Base-by-base conservation (phyloP, 2,113 vertebrate genomes). In the Microcebus jonahi region DNA sequence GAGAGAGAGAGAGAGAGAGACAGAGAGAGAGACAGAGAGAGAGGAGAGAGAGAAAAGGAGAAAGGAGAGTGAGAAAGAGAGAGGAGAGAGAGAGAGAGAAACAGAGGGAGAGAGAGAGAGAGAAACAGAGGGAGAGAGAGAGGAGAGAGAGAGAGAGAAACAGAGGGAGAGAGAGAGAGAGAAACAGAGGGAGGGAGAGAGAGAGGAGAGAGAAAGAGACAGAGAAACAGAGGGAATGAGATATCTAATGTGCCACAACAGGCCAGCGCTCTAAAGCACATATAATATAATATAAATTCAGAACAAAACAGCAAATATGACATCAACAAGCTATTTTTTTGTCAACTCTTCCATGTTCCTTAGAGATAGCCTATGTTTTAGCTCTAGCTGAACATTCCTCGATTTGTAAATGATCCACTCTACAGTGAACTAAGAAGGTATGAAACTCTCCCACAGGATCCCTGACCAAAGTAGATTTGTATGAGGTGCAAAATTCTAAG, bases 391-490 rank as follows among this genome's bases (percentile, higher is more conserved):
- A 68, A 25, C 65, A 50, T 42, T 68, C 82, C n/a, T 95, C 34
- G n/a, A 29, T 76, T 81, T 79, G 11, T 34, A 80, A 79, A 67
- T 70, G 77, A 79, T 34, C 18, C 8, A 80, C 7, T 55, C 59
- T 42, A 79, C 23, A 68, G 25, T 48, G 29, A 87, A 67, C 71
- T 55, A 15, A n/a, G 68, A 80, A 95, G 61, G 8, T 80, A 23
- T 3, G 36, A 12, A 59, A 29, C n/a, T 65, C 61, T 15, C 70
- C 84, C 8, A 14, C 9, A 77, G 6, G 1, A 67, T 86, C 34
- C 48, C 34, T 29, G 10, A 55, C 14, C 0, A 2, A 17, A 15
- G 1, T 15, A 3, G 61, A 71, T 57, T 67, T 63, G 1, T 2
- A 45, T 1, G 2, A 34, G 7, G 76, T 65, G 36, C 21, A 36